Conservation (phyloP, 92 coral and sea anemone species). For the Palythoa caribaeorum region DNA sequence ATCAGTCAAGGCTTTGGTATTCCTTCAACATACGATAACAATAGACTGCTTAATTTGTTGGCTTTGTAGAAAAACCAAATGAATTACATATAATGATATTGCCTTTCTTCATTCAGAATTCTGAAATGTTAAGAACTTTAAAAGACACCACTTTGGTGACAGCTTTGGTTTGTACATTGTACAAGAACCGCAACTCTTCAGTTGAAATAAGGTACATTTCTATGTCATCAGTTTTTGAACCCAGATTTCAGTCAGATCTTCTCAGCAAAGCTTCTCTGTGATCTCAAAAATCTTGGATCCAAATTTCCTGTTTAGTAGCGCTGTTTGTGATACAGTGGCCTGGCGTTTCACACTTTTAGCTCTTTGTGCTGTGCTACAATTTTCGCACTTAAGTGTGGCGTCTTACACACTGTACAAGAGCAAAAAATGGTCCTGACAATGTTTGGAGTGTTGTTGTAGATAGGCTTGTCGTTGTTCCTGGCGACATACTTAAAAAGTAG, state of each 20-base stretch:
- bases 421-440: conserved; percentile 57
- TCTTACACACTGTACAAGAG: conserved; percentile 55
- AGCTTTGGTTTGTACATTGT: conserved; percentile 52
- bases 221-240: conserved; percentile 41
- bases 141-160: conserved; percentile 39
- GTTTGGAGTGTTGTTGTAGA: conserved; percentile 49
- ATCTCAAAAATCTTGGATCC: conserved; percentile 46
- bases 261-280: conserved; percentile 44
- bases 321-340: conserved; percentile 30
- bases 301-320: conserved; percentile 30
- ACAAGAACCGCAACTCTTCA: conserved; percentile 36
- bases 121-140: neutral
- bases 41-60: neutral
- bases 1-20: neutral
- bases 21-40: neutral
- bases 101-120: conserved; percentile 4
- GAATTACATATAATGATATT: neutral
- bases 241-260: conserved; percentile 14
- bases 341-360: conserved; percentile 26
- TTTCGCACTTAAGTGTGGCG: conserved; percentile 43
- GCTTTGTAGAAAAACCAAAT: neutral
- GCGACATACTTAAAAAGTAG: conserved; percentile 57
- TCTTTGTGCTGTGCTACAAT: conserved; percentile 55
- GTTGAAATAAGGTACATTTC: conserved; percentile 52
- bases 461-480: conserved; percentile 46